Conservation (phyloP, 2,113 vertebrate species). For the Polyodon spathula region DNA sequence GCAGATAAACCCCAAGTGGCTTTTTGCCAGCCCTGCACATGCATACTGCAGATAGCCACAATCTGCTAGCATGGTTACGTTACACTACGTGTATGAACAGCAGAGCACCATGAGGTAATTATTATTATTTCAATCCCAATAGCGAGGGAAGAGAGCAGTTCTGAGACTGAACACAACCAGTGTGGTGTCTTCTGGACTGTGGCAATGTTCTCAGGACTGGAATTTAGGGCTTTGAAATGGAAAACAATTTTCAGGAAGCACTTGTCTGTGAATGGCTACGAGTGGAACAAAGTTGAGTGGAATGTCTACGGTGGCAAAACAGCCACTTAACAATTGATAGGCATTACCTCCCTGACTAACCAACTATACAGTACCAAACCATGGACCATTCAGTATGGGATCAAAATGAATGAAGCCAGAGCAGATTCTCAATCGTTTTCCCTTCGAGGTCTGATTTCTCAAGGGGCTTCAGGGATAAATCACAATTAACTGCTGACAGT, state of each 20-base stretch:
- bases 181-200: neutral
- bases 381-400: neutral
- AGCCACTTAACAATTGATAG: conserved; percentile 2
- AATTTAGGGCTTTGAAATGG: conserved; percentile 1
- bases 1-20: too few species aligned
- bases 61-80: too few species aligned
- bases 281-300: neutral
- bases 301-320: neutral
- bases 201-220: neutral
- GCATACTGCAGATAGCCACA: too few species aligned
- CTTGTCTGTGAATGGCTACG: too few species aligned
- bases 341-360: neutral
- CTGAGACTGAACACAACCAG: neutral
- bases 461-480: conserved; percentile 4
- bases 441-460: neutral
- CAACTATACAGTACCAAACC: accelerated
- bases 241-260: neutral
- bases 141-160: too few species aligned
- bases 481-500: conserved; percentile 4
- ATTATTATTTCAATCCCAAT: too few species aligned
- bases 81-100: too few species aligned
- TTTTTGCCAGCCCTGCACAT: too few species aligned
- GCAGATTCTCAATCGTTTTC: neutral
- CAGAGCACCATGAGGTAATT: too few species aligned
- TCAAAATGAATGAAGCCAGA: neutral